Conservation (phyloP, 1,140 invertebrate genomes). For the Penaeus japonicus region DNA sequence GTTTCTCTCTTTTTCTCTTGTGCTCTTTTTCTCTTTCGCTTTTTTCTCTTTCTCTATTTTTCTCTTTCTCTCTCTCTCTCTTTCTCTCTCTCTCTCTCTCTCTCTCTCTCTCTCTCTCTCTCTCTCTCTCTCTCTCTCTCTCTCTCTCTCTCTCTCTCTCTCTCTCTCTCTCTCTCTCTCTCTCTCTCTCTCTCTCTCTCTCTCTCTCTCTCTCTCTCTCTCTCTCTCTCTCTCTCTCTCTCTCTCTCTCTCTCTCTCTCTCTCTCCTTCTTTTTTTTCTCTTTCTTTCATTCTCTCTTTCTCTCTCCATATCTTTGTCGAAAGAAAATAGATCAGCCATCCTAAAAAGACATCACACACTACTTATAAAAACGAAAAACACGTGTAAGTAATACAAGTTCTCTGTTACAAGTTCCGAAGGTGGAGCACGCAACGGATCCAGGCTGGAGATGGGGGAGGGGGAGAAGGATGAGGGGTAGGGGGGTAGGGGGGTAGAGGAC, state of each 20-base stretch:
- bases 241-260: background rate
- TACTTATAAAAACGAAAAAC: too few relatives aligned
- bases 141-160: conserved; percentile 30
- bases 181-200: background rate
- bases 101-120: background rate
- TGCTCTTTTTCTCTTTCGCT: too few relatives aligned
- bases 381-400: too few relatives aligned
- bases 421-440: too few relatives aligned
- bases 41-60: too few relatives aligned
- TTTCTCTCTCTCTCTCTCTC: background rate
- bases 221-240: background rate
- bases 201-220: background rate
- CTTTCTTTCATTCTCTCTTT: background rate
- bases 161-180: conserved; percentile 16
- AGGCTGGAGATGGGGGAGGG: too few relatives aligned
- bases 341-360: background rate
- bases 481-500: too few relatives aligned
- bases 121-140: conserved; percentile 19
- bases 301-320: background rate
- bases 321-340: too few relatives aligned
- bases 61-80: too few relatives aligned
- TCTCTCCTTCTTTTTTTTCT: background rate
- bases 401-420: too few relatives aligned
- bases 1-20: too few relatives aligned
- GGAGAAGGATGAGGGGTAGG: too few relatives aligned